Evolutionary conservation across 1,140 invertebrate genomes (phyloP), one percentile per base, ranked within the genome.

Genomic region (Phenacoccus solenopsis): DNA sequence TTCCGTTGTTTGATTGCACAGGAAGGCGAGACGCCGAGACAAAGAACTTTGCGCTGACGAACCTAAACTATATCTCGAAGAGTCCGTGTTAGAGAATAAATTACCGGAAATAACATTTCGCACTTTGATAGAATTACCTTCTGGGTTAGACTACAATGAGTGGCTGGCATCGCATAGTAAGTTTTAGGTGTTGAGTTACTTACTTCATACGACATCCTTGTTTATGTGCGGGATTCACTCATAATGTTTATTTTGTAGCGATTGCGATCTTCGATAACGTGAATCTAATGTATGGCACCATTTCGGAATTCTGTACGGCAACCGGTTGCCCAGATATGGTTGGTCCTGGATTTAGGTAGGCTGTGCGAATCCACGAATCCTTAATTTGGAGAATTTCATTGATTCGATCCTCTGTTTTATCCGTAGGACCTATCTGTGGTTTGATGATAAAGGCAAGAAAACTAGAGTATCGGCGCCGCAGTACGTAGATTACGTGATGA

Each of bases 401-500:
- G n/a, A 69, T 24, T 30, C 20, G 3, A 10, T 64, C 67, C 70
- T 57, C 27, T 61, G 68, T 69, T 61, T 28, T 67, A 61, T 69
- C 16, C 81, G 80, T 10, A 95, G 94, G 83, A 90, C 91, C 77
- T 98, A 97, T 85, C 86, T 94, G 76, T 98, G 95, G 96, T 92
- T 94, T 82, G 96, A 98, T 82, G 95, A 98, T 80, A 96, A 96
- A 82, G 95, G 96, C 64, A 98, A 98, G 83, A 98, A 98, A 82
- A 92, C 89, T 67, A 91, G 94, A 81, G 90, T 97, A 75, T 90
- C 95, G 73, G 95, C 95, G 72, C 94, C 95, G 73, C 95, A 98
- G 82, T 98, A 98, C 82, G 91, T 98, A 80, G 96, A 98, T 83
- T 98, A 96, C 83, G 94, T 97, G 77, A 98, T 98, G 92, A 96